These are phyloP conservation scores for Exocentrus adspersus DNA, from an alignment of 2,888 invertebrate species.

Conservation along the genomic window DNA sequence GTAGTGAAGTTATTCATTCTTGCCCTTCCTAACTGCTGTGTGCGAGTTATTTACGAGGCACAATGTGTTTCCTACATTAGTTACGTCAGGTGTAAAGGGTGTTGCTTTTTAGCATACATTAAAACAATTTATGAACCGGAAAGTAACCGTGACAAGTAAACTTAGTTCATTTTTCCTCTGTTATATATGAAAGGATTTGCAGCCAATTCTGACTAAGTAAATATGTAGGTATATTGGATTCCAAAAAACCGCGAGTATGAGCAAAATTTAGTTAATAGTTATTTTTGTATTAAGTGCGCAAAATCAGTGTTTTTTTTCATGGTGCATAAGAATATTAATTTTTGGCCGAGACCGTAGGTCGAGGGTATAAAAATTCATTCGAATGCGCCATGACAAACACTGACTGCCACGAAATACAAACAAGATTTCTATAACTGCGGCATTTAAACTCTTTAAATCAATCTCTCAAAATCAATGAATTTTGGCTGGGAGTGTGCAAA, in stretches of 20 bases:
- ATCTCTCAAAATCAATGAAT: no score
- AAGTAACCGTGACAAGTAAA: conserved; percentile 34
- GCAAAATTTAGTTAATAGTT: no score
- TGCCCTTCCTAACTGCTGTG: conserved; percentile 38
- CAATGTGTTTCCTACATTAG: conserved; percentile 41
- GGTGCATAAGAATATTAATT: no score
- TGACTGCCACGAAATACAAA: no score
- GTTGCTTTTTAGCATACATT: conserved; percentile 48
- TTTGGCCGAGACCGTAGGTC: no score
- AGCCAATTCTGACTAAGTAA: neutral
- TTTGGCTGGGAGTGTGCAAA: no score
- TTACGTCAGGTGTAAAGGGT: conserved; percentile 48
- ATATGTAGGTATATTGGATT: conserved; percentile 9
- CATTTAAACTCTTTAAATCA: no score
- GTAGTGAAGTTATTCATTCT: conserved; percentile 34
- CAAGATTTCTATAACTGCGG: no score
- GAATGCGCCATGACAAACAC: no score
- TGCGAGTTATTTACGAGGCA: conserved; percentile 44
- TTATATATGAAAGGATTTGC: conserved; percentile 6
- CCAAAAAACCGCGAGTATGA: conserved; percentile 1
- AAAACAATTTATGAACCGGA: conserved; percentile 40
- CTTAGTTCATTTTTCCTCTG: conserved; percentile 37
- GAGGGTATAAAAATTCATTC: no score
- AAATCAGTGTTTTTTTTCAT: no score
- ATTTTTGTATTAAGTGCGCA: no score